Percentiles rank a stretch among this genome's conserved stretches.
Evolutionary conservation across 2,888 invertebrate genomes (phyloP).

Genomic region (Lepetodrilus schrolli): DNA sequence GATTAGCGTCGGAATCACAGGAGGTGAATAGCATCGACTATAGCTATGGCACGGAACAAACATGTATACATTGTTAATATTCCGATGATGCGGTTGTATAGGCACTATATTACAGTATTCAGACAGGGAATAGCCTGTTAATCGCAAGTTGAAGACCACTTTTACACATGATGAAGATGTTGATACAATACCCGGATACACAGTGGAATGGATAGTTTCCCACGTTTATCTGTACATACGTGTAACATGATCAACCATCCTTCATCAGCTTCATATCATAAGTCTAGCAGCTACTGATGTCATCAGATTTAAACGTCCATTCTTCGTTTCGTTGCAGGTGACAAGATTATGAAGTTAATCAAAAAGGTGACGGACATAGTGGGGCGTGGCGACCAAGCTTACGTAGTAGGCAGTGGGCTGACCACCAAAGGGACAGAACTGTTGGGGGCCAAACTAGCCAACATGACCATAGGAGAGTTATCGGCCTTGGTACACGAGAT

Average conservation of each 20-base stretch:
- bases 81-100: not conserved
- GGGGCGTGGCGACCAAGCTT: constrained; percentile 46
- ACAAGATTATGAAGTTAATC: constrained; percentile 39
- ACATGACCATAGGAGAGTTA: constrained; percentile 59
- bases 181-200: too few relatives aligned
- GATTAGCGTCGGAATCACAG: not conserved
- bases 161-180: not conserved
- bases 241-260: too few relatives aligned
- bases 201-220: too few relatives aligned
- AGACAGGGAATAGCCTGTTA: too few relatives aligned
- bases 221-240: too few relatives aligned
- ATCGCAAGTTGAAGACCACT: not conserved
- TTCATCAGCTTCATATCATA: too few relatives aligned
- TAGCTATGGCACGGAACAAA: not conserved
- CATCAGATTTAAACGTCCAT: too few relatives aligned
- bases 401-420: constrained; percentile 54
- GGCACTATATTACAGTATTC: too few relatives aligned
- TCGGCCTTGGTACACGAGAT: constrained; percentile 51
- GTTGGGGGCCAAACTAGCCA: constrained; percentile 52
- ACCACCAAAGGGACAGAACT: constrained; percentile 47
- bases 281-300: too few relatives aligned
- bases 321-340: too few relatives aligned
- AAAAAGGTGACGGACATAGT: constrained; percentile 39
- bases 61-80: not conserved
- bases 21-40: not conserved